Conservation (phyloP, 2,113 vertebrate genomes). For the Tragelaphus strepsiceros region DNA sequence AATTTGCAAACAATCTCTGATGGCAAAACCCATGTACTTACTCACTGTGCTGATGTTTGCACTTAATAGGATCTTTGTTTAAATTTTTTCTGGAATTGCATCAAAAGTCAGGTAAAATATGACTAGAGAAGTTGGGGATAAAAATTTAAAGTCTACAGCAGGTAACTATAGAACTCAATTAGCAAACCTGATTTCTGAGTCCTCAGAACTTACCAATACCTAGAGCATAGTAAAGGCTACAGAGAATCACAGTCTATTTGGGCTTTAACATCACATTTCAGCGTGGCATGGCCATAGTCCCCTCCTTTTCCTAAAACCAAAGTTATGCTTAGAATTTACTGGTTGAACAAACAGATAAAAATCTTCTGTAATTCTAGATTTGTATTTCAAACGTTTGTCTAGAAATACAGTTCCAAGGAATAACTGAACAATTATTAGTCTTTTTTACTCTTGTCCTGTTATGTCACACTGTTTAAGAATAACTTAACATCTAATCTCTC, state of each 20-base stretch:
- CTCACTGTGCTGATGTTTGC: not conserved
- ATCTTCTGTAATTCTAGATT: constrained; percentile 26
- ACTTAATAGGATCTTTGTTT: not conserved
- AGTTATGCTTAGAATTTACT: not conserved
- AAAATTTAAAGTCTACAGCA: not conserved
- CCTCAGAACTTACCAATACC: not conserved
- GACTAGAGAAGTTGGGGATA: not conserved
- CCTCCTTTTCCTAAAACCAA: not conserved
- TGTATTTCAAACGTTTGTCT: constrained; percentile 31
- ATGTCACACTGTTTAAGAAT: not conserved
- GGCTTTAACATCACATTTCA: not conserved
- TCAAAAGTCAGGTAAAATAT: constrained; percentile 17
- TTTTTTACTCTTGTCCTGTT: not conserved
- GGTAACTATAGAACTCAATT: not conserved
- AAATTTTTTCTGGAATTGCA: constrained; percentile 3
- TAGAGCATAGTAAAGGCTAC: not conserved
- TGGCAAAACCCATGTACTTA: not conserved
- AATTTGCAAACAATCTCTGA: not conserved
- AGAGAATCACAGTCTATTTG: not conserved
- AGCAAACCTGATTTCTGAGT: not conserved
- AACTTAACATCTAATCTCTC: constrained; percentile 25
- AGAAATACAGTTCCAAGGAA: constrained; percentile 19
- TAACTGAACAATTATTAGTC: not conserved
- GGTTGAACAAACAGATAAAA: constrained; percentile 22
- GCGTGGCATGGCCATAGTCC: not conserved